Percentiles rank a stretch among this genome's conserved stretches.
These are phyloP conservation scores for Phasianus colchicus DNA, from an alignment of 2,113 vertebrate species.

Conservation along the genomic window DNA sequence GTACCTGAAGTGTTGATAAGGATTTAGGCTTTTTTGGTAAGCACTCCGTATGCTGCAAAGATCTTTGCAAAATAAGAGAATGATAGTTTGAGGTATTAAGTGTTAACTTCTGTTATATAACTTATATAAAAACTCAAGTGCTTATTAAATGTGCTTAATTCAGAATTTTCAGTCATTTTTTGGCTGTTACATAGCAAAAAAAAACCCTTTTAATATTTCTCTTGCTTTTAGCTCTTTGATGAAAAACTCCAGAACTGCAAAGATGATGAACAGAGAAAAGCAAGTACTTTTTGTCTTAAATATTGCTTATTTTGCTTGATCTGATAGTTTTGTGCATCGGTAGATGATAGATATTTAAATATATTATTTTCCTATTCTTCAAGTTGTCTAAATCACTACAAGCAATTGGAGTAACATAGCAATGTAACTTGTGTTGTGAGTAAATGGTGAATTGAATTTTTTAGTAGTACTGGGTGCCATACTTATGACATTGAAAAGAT, in stretches of 20 bases:
- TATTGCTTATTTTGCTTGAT: slow-evolving; percentile 17
- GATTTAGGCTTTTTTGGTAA: not conserved
- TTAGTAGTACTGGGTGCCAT: not conserved
- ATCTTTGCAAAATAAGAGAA: not conserved
- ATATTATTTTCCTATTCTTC: not conserved
- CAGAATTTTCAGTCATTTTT: not conserved
- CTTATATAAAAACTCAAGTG: not conserved
- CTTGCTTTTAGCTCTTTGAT: slow-evolving; percentile 91
- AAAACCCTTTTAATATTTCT: slow-evolving; percentile 3
- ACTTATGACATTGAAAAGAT: not conserved
- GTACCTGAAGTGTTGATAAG: not conserved
- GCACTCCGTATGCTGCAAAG: not conserved
- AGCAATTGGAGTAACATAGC: not conserved
- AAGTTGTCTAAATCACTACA: not conserved
- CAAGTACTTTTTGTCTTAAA: slow-evolving; percentile 80
- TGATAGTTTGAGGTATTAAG: not conserved
- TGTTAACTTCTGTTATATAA: not conserved
- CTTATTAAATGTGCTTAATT: not conserved
- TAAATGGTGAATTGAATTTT: not conserved
- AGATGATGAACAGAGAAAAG: slow-evolving; percentile 98
- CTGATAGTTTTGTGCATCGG: not conserved
- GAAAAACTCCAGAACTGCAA: slow-evolving; percentile 98
- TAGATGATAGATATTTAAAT: not conserved
- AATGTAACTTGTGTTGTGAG: not conserved
- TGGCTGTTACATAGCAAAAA: not conserved